Evolutionary conservation across 2,797 vertebrate genomes (phyloP).

Genomic region (Coracias cyanogaster): DNA sequence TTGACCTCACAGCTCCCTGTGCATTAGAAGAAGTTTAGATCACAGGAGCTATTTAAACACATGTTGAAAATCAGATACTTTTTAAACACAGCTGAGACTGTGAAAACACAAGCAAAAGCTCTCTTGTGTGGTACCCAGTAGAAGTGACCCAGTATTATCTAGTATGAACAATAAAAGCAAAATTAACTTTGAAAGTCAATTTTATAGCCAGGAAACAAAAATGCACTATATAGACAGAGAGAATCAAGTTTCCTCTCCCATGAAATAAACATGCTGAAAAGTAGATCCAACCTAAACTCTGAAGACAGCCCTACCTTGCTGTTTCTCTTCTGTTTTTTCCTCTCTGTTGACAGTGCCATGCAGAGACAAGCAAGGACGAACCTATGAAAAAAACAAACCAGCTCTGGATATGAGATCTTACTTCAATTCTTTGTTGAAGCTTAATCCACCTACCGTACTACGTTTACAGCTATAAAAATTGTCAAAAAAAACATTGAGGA

Average conservation of each 20-base stretch:
- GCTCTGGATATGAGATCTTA: not conserved
- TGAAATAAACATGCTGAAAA: not conserved
- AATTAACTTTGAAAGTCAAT: not conserved
- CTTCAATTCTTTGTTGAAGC: not conserved
- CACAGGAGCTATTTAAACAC: not conserved
- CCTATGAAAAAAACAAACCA: slow-evolving; percentile 63
- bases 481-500: not conserved
- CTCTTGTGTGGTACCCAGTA: not conserved
- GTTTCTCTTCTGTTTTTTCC: not conserved
- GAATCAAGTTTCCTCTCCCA: not conserved
- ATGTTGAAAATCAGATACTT: not conserved
- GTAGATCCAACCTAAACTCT: not conserved
- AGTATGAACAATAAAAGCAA: not conserved
- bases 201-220: not conserved
- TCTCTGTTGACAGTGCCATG: slow-evolving; percentile 68
- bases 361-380: slow-evolving; percentile 76
- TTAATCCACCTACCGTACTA: not conserved
- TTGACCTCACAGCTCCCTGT: slow-evolving; percentile 71
- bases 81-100: not conserved
- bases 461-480: not conserved
- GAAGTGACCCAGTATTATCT: not conserved
- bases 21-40: not conserved
- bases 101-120: not conserved
- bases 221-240: not conserved
- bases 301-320: slow-evolving; percentile 44